Conservation (phyloP, 2,113 vertebrate species). For the Bolborhynchus lineola region DNA sequence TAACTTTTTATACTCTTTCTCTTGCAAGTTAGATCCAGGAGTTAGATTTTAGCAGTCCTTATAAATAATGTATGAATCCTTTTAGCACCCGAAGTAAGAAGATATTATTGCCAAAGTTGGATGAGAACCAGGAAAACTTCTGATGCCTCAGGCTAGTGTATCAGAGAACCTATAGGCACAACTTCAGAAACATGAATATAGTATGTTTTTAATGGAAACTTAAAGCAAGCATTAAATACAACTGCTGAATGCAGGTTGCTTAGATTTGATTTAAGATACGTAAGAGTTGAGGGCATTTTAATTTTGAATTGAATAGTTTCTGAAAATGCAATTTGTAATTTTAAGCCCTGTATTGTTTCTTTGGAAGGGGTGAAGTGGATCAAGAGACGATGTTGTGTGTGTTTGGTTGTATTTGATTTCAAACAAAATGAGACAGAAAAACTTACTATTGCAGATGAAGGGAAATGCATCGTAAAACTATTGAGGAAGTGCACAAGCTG, state of each 20-base stretch:
- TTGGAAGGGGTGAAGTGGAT: background rate
- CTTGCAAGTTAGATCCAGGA: conserved; percentile 60
- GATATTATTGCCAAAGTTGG: conserved; percentile 65
- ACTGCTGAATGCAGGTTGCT: background rate
- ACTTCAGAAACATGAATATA: conserved; percentile 8
- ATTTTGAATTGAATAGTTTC: background rate
- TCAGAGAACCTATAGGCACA: conserved; percentile 36
- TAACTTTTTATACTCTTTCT: conserved; percentile 61
- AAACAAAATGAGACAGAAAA: background rate
- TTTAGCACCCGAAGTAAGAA: conserved; percentile 68
- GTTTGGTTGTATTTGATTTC: background rate
- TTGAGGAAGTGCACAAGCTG: background rate
- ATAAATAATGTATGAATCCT: conserved; percentile 68
- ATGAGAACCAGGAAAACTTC: conserved; percentile 68
- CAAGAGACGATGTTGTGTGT: background rate
- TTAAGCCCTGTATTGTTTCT: background rate
- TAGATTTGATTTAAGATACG: background rate
- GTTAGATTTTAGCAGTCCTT: conserved; percentile 64
- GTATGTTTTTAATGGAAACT: background rate
- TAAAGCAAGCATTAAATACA: background rate
- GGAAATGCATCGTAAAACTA: background rate
- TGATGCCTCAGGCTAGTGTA: conserved; percentile 51
- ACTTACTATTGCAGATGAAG: background rate
- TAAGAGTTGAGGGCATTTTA: background rate
- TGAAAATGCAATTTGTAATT: background rate